Conservation (phyloP, 2,888 invertebrate genomes). For the Drosophila robusta region DNA sequence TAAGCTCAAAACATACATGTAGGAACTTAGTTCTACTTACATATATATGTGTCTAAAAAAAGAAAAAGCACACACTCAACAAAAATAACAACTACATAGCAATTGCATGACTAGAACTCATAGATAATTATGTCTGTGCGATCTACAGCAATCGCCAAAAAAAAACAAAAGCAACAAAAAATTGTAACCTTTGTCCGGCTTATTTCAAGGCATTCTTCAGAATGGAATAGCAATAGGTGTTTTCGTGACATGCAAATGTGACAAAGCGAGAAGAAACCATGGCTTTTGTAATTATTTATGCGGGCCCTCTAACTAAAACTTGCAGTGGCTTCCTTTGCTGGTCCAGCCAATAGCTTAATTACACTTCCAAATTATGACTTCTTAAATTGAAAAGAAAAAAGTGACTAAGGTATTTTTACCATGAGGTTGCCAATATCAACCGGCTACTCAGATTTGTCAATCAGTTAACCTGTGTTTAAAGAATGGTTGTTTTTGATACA, state of each 20-base stretch:
- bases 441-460: neutral
- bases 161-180: neutral
- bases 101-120: neutral
- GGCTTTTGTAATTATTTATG: neutral
- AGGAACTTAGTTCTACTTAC: conserved; percentile 49
- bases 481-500: neutral
- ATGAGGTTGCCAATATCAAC: conserved; percentile 1
- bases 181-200: neutral
- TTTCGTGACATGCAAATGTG: conserved; percentile 14
- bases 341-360: neutral
- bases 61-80: neutral
- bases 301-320: neutral
- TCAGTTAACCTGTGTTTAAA: neutral
- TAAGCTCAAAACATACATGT: conserved; percentile 40
- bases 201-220: conserved; percentile 4
- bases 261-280: neutral
- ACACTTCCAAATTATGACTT: neutral
- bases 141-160: conserved; percentile 2
- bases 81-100: neutral
- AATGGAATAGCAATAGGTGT: conserved; percentile 2
- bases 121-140: conserved; percentile 2
- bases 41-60: conserved; percentile 7
- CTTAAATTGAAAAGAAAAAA: neutral
- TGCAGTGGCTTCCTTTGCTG: neutral
- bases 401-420: neutral